phyloP scores from a whole-genome alignment of 2,113 vertebrate genomes.

The Hydrolagus affinis region DNA sequence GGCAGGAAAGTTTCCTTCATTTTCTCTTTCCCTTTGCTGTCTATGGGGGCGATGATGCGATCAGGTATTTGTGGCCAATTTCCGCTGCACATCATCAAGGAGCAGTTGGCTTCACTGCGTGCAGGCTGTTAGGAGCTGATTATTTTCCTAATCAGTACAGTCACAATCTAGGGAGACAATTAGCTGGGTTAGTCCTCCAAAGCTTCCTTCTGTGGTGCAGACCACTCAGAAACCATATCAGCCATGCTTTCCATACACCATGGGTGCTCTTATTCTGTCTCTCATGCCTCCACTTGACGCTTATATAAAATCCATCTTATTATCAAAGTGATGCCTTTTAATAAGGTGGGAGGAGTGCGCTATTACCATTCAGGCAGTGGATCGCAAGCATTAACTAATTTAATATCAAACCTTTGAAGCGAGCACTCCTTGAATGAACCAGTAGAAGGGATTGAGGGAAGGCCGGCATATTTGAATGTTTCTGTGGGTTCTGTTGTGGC shows the following conservation, averaged over 20 bases:
- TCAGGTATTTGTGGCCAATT: constrained; percentile 40
- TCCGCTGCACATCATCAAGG: constrained; percentile 37
- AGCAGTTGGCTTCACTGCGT: constrained; percentile 45
- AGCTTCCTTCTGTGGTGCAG: constrained; percentile 48
- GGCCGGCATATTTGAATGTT: neutral
- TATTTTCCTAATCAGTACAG: constrained; percentile 54
- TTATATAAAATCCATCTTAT: constrained; percentile 27
- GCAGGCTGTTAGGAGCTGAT: constrained; percentile 52
- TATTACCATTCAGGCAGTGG: neutral
- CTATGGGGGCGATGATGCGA: constrained; percentile 39
- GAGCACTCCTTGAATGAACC: neutral
- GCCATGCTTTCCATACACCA: constrained; percentile 44
- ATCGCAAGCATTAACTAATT: neutral
- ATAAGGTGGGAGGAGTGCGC: neutral
- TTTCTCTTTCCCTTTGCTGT: constrained; percentile 43
- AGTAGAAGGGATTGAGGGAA: neutral
- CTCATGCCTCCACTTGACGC: constrained; percentile 41
- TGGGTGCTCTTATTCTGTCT: constrained; percentile 34
- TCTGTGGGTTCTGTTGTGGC: neutral
- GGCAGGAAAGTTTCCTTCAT: neutral
- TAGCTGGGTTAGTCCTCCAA: constrained; percentile 54
- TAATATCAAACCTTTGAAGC: neutral
- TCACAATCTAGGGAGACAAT: constrained; percentile 55
- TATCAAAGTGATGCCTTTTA: neutral
- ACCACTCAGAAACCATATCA: constrained; percentile 49